phyloP scores from a whole-genome alignment of 2,797 vertebrate species.

The Urocyon cinereoargenteus region DNA sequence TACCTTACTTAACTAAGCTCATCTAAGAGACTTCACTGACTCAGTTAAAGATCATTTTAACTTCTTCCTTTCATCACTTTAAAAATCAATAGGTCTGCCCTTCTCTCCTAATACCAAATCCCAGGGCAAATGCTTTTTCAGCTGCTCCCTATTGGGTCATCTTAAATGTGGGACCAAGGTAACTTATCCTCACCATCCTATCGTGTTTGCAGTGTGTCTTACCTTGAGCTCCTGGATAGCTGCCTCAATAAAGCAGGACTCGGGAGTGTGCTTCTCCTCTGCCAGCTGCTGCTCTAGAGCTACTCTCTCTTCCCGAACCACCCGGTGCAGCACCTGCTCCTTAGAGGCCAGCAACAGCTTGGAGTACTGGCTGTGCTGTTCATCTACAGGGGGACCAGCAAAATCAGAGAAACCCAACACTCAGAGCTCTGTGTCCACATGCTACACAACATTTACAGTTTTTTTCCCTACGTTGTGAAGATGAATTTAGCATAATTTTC shows the following conservation, averaged over 20 bases:
- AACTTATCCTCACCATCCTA: neutral
- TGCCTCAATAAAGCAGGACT: conserved; percentile 93
- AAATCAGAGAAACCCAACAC: neutral
- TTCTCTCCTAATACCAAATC: neutral
- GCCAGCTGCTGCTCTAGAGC: conserved; percentile 92
- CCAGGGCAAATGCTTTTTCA: neutral
- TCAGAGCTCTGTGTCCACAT: accelerated
- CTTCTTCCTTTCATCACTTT: neutral
- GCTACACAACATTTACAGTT: neutral
- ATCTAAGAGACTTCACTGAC: neutral
- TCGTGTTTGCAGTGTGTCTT: neutral
- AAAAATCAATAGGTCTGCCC: neutral
- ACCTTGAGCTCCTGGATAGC: conserved; percentile 94
- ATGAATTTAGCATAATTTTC: neutral
- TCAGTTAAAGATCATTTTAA: conserved; percentile 10
- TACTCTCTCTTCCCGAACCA: conserved; percentile 93
- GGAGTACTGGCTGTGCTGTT: conserved; percentile 94
- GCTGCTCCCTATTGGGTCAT: neutral
- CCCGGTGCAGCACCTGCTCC: conserved; percentile 91
- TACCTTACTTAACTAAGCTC: conserved; percentile 32
- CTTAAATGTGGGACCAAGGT: neutral
- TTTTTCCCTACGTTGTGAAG: neutral
- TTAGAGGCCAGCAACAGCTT: conserved; percentile 96
- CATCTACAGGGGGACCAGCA: conserved; percentile 87
- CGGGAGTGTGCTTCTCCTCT: conserved; percentile 90